Evolutionary conservation across 2,888 invertebrate genomes (phyloP), one percentile per base, ranked within the genome.

Genomic region (Atethmia centrago): DNA sequence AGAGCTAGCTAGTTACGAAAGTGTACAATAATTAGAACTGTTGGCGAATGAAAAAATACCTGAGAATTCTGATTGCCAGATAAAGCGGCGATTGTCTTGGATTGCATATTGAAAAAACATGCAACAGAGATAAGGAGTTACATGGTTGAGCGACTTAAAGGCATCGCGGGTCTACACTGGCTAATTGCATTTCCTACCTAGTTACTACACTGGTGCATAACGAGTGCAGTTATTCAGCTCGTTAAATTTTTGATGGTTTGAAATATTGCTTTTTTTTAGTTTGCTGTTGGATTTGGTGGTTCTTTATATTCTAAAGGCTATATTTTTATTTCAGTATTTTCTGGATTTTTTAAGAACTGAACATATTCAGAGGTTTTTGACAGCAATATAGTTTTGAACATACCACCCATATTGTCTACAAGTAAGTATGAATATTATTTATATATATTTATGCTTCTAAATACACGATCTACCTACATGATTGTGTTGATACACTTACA

Each of bases 41-140:
- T 92, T 92, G 89, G 90, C 92, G 93, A 93, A 93, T 93, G 91
- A 94, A 95, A 95, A 95, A 95, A 95, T 93, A 93, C 92, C 94
- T 94, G 96, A 94, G 96, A 96, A 96, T 95, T 92, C 93, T 89
- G 96, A 96, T 96, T 93, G 92, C 85, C 90, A 93, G 95, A 96
- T 95, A 95, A 93, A 91, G 84, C 87, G 80, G 90, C 93, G 95
- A 95, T 96, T 95, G 96, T 95, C 93, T 95, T 80, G 92, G 92
- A 94, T 95, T 95, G 95, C 95, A 95, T 96, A 96, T 95, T 95
- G 95, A 96, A 96, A 96, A 96, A 95, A 93, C 96, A 96, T 95
- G 96, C 96, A 96, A 96, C 90, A 91, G 92, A 95, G 96, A 96
- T 96, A 96, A 96, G 95, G 91, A 89, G 94, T 95, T 96, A 95